Conservation (phyloP, 2,113 vertebrate species). For the Hyla sarda region DNA sequence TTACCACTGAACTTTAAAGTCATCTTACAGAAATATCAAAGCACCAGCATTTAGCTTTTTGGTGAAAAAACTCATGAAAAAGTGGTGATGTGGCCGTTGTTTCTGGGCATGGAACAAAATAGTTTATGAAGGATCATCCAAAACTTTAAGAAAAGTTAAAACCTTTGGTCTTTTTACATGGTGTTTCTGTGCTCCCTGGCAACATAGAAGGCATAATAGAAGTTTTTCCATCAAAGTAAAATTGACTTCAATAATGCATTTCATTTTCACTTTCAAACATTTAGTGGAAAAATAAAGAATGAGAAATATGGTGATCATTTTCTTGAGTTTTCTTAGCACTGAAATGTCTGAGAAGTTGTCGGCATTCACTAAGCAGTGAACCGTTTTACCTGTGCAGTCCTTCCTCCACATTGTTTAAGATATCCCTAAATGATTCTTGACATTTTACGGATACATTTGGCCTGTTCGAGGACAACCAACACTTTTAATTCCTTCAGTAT, state of each 20-base stretch:
- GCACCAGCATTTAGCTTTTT: no score
- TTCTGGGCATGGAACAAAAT: background rate
- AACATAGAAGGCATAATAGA: background rate
- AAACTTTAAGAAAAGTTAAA: background rate
- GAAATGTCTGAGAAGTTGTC: no score
- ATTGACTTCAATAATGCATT: background rate
- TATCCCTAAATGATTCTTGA: conserved; percentile 8
- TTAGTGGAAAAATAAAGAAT: background rate
- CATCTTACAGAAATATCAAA: no score
- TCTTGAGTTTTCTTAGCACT: background rate
- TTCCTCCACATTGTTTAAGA: background rate
- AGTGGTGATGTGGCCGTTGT: background rate
- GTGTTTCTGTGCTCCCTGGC: background rate
- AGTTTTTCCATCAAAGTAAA: background rate
- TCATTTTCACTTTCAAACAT: background rate
- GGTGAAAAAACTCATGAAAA: background rate
- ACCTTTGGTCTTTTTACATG: background rate
- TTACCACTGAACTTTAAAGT: background rate
- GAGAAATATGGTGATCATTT: background rate
- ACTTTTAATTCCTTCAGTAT: conserved; percentile 44
- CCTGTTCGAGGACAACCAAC: conserved; percentile 34
- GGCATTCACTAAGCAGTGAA: background rate
- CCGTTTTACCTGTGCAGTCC: background rate
- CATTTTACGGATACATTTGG: conserved; percentile 8
- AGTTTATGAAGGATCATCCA: background rate